Base-by-base conservation (phyloP, 2,888 invertebrate species). In the Deladenus siricidicola region DNA sequence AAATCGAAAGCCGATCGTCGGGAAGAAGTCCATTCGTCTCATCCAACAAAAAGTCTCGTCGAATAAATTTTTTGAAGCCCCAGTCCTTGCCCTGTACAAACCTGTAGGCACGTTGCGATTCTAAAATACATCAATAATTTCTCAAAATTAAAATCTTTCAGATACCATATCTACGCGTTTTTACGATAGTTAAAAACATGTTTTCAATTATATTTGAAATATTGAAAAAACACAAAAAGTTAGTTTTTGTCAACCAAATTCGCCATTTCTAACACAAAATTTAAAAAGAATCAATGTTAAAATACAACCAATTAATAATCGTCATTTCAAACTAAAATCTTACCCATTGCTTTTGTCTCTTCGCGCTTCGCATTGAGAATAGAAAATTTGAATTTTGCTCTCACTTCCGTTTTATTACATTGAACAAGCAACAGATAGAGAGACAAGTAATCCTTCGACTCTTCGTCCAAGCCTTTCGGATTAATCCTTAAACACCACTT, bases 21-120 rank as follows among this genome's bases (percentile, higher is more conserved):
- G 98, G 96, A 77, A 98, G 84, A 50, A 98, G 85, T 73, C 98
- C 98, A 81, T 98, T 99, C 64, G 91, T 90, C 84, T 98, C 98
- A 82, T 98, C 98, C 81, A 98, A 84, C 68, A 99, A 85, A 83
- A 98, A 98, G 83, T 99, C 98, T 83, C 98, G 86, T 79, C 96
- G 86, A 71, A 98, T 98, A 81, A 98, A 98, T 83, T 98, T 99
- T 84, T 99, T 99, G 85, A 98, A 98, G 63, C 98, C 98, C 98
- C 98, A 98, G 85, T 98, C 98, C 84, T 99, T 98, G 76, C 98
- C 98, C 84, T 98, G 96, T 66, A 98, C 96, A 83, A 98, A 98
- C 84, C 96, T 87, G 83, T 98, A 98, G 69, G 98, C 98, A 81
- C 98, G 81, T 79, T 87, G 87, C 77, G 86, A 86, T 80, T 87